Evolutionary conservation across 2,797 vertebrate species (phyloP), one percentile per base, ranked within the genome.

Genomic region (Corythornis leucogaster): DNA sequence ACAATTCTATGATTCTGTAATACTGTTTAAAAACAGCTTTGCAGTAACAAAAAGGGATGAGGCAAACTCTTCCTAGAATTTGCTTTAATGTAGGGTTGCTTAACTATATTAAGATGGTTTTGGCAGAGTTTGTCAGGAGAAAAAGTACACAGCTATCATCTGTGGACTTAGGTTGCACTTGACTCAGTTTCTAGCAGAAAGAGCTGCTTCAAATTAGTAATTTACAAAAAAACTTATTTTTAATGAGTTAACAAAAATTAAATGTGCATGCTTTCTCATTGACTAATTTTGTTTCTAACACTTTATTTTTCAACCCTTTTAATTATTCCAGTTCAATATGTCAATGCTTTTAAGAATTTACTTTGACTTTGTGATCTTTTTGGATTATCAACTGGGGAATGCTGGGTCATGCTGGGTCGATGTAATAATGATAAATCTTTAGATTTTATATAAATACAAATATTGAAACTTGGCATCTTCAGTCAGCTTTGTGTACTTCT

Each of bases 101-200:
- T 76, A 21, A 30, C 11, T 38, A n/a, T 7, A 2, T 75, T 35
- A 59, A 59, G 5, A 2, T 68, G 16, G 4, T 31, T 77, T 86
- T 67, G 74, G 7, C 50, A 64, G 70, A 64, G 12, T 3, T 21
- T 74, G 28, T 15, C 2, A 3, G 18, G 31, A 50, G 25, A 73
- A 46, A 7, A 62, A 62, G 15, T 61, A 24, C 0, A 4, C 9
- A 33, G 3, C 9, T 58, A 12, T 48, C 3, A 1, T 11, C 19
- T 24, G 5, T 14, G 46, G 71, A 26, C 7, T 45, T 67, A 38
- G 1, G 7, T 59, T 81, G 66, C 25, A 14, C 33, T 64, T 75
- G 8, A 31, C 25, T 45, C 12, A 19, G 8, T 74, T 88, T 73
- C 26, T 38, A 55, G 38, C 9, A 73, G 18, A 59, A 46, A 68